Evolutionary conservation across 1,140 invertebrate species (phyloP).

Genomic region (Gerris buenoi): DNA sequence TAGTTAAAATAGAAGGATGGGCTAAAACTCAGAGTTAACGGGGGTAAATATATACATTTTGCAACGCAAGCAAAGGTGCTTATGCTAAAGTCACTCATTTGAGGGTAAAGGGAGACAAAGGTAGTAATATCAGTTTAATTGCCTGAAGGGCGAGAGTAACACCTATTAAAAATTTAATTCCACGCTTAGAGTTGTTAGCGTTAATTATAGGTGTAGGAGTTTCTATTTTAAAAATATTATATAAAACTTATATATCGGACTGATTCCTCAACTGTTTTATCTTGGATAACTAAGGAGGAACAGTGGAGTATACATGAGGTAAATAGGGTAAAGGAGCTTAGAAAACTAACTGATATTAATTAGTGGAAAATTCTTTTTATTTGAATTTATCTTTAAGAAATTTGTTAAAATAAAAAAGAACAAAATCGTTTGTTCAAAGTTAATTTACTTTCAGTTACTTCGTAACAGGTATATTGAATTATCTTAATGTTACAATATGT

Average conservation of each 20-base stretch:
- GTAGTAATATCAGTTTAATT: neutral
- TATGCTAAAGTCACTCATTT: constrained; percentile 23
- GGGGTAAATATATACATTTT: constrained; percentile 24
- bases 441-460: no score
- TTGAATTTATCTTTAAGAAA: no score
- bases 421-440: no score
- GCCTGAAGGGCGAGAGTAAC: neutral
- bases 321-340: neutral
- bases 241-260: neutral
- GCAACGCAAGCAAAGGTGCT: constrained; percentile 25
- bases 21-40: neutral
- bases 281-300: neutral
- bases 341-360: neutral
- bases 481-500: no score
- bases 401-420: no score
- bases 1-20: neutral
- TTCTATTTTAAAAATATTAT: neutral
- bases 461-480: no score
- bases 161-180: neutral
- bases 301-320: neutral
- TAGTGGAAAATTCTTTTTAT: neutral
- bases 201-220: neutral
- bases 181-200: neutral
- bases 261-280: neutral
- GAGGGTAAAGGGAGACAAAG: constrained; percentile 4